These are phyloP conservation scores for Crossaster papposus DNA, from an alignment of 53 echinoderm and acorn worm species.

Conservation along the genomic window DNA sequence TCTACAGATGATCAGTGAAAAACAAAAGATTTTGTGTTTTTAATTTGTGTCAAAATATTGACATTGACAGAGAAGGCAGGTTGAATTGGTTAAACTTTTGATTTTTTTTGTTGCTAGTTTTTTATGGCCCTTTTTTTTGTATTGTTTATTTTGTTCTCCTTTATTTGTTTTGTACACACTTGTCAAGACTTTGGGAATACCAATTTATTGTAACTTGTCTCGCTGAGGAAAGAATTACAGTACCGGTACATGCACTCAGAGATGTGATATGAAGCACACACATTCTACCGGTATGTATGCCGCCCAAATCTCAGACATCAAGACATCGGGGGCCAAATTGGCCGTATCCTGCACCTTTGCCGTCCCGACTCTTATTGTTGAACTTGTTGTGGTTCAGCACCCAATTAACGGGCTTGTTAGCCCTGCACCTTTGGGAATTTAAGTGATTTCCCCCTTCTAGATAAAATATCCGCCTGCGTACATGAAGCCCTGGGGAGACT, in stretches of 20 bases:
- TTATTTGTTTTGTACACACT: too few relatives aligned
- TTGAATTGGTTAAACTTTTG: too few relatives aligned
- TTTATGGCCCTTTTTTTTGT: too few relatives aligned
- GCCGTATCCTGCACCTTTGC: not conserved
- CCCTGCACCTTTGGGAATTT: not conserved
- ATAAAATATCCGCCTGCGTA: not conserved
- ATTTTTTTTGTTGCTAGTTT: too few relatives aligned
- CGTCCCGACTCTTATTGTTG: not conserved
- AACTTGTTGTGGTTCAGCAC: not conserved
- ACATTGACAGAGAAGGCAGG: too few relatives aligned
- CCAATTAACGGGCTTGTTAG: not conserved
- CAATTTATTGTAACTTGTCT: not conserved
- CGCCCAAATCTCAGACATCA: not conserved
- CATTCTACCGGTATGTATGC: too few relatives aligned
- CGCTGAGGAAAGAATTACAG: not conserved
- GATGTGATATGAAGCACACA: not conserved
- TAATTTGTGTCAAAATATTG: too few relatives aligned
- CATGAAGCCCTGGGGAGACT: not conserved
- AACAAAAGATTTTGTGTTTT: too few relatives aligned
- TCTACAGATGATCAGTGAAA: too few relatives aligned
- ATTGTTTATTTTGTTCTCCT: too few relatives aligned
- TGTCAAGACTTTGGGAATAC: not conserved
- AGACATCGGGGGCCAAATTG: not conserved
- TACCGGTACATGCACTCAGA: not conserved
- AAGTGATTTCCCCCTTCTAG: not conserved